A percentile compares a stretch with the other conserved stretches of the same genome.
These are phyloP conservation scores for Hyles lineata DNA, from an alignment of 2,888 invertebrate genomes.

Conservation along the genomic window DNA sequence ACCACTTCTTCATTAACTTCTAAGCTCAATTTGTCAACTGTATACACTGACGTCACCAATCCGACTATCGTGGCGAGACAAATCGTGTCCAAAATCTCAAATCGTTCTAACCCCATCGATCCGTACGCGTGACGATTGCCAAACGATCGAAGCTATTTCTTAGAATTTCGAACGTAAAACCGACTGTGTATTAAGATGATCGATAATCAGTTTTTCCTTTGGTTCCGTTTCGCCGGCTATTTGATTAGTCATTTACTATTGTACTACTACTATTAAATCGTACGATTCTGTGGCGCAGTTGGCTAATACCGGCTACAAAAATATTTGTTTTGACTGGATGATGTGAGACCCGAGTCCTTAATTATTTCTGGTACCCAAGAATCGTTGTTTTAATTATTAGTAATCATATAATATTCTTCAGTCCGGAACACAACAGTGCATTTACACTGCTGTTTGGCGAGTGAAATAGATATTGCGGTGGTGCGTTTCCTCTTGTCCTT, in stretches of 20 bases:
- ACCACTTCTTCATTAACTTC: neutral
- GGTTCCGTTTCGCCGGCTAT: constrained; percentile 35
- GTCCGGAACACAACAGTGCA: too few relatives aligned
- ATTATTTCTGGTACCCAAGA: too few relatives aligned
- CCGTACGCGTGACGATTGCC: constrained; percentile 52
- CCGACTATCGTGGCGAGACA: constrained; percentile 11
- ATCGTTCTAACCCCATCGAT: constrained; percentile 30
- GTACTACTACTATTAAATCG: constrained; percentile 13
- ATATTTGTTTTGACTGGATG: too few relatives aligned
- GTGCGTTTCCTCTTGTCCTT: too few relatives aligned
- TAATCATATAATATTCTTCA: too few relatives aligned
- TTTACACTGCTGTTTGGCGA: too few relatives aligned
- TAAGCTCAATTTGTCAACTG: too few relatives aligned
- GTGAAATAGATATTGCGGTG: too few relatives aligned
- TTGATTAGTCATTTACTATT: constrained; percentile 34
- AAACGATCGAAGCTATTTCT: constrained; percentile 38
- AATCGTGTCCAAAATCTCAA: constrained; percentile 6
- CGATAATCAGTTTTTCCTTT: constrained; percentile 40
- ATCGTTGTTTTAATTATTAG: too few relatives aligned
- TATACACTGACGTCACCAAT: neutral
- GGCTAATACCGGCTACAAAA: too few relatives aligned
- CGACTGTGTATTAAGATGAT: constrained; percentile 33
- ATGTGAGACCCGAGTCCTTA: too few relatives aligned
- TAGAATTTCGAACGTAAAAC: constrained; percentile 34
- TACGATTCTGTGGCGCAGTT: neutral